phyloP scores from a whole-genome alignment of 2,888 invertebrate genomes.

The Cephus sareptanus region DNA sequence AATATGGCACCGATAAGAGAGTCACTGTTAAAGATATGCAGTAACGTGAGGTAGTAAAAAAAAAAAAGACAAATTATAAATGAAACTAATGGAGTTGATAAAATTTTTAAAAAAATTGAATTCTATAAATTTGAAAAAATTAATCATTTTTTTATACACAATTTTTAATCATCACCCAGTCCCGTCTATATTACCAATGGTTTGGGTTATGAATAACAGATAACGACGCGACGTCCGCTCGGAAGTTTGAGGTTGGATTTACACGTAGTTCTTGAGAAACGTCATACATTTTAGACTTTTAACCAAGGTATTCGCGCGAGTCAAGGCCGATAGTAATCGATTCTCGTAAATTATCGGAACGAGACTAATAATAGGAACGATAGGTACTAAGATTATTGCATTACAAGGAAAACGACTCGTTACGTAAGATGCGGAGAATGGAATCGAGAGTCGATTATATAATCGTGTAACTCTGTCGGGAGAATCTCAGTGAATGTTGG shows the following conservation, averaged over 20 bases:
- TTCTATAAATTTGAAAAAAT: too few species aligned
- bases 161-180: too few species aligned
- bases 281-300: neutral
- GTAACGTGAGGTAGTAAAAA: neutral
- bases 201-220: neutral
- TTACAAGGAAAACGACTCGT: slow-evolving; percentile 31
- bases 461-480: neutral
- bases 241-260: neutral
- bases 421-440: slow-evolving; percentile 25
- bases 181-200: too few species aligned
- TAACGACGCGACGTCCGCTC: neutral
- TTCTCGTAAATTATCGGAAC: neutral
- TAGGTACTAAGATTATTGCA: slow-evolving; percentile 1
- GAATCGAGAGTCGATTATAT: slow-evolving; percentile 26
- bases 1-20: neutral
- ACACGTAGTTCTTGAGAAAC: neutral
- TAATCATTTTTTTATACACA: too few species aligned
- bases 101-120: too few species aligned
- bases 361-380: neutral
- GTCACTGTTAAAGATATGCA: neutral
- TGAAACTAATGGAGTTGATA: neutral
- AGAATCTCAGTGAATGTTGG: neutral
- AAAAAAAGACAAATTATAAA: neutral
- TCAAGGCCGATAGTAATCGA: neutral
- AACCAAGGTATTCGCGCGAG: neutral